Conservation (phyloP, 2,113 vertebrate genomes). For the Pelecanoides urinatrix region DNA sequence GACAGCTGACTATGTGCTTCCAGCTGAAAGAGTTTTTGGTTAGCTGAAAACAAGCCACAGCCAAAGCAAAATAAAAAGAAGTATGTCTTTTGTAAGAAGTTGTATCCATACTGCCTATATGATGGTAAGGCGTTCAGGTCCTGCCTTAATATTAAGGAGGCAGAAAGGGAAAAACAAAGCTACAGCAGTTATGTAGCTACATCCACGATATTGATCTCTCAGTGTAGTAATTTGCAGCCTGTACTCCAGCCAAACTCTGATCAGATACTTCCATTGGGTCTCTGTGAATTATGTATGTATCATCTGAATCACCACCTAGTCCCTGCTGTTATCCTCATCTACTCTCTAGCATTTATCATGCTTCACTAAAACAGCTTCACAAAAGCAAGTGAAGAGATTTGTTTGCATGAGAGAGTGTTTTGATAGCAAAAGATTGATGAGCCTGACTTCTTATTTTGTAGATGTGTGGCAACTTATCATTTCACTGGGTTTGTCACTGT, state of each 20-base stretch:
- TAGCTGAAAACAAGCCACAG: not conserved
- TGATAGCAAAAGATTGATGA: constrained; percentile 38
- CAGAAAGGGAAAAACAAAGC: not conserved
- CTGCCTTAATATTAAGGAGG: not conserved
- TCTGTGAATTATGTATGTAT: not conserved
- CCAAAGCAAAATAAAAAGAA: not conserved
- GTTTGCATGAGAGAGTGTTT: constrained; percentile 18
- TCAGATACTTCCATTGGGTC: not conserved
- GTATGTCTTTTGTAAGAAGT: not conserved
- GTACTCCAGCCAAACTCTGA: not conserved
- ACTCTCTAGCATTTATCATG: not conserved
- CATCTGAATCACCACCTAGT: not conserved
- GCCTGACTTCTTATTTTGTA: constrained; percentile 12
- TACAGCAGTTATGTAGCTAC: not conserved
- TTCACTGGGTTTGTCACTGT: not conserved
- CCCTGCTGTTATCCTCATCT: not conserved
- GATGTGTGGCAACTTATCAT: constrained; percentile 13
- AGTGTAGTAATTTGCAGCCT: not conserved
- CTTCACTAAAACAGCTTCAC: not conserved
- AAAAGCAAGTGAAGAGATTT: not conserved
- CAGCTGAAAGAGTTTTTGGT: not conserved
- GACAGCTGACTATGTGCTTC: not conserved
- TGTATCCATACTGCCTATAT: not conserved
- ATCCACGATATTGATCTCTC: fast-evolving
- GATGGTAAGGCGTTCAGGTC: too few species aligned